These are phyloP conservation scores for Odontocerum albicorne DNA, from an alignment of 2,888 invertebrate genomes.

Conservation along the genomic window DNA sequence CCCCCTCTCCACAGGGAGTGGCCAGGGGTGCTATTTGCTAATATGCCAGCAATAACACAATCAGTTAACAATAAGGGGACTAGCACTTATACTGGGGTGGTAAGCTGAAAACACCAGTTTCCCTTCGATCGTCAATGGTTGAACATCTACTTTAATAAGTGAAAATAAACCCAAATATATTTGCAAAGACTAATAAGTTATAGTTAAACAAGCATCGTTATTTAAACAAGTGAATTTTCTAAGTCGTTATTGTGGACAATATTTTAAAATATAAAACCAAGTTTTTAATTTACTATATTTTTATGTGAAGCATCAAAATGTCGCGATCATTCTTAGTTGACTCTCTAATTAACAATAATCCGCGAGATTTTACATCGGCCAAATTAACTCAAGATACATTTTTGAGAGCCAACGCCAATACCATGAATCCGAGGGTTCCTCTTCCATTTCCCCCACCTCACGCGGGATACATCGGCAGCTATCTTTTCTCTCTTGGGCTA, in stretches of 20 bases:
- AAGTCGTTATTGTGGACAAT: too few species aligned
- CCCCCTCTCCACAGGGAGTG: not conserved
- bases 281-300: too few species aligned
- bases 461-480: conserved; percentile 64
- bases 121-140: conserved; percentile 6
- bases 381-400: conserved; percentile 49
- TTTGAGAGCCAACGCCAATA: conserved; percentile 48
- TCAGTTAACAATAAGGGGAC: conserved; percentile 8
- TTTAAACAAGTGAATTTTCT: too few species aligned
- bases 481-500: conserved; percentile 64
- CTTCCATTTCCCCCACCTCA: conserved; percentile 65
- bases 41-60: conserved; percentile 18
- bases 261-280: too few species aligned
- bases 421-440: conserved; percentile 43
- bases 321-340: conserved; percentile 83
- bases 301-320: conserved; percentile 57
- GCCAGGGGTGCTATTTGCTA: conserved; percentile 21
- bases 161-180: too few species aligned
- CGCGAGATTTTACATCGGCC: conserved; percentile 53
- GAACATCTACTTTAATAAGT: too few species aligned
- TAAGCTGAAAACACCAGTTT: conserved; percentile 9
- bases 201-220: too few species aligned
- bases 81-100: conserved; percentile 16
- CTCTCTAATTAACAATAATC: conserved; percentile 70
- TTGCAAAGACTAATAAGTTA: too few species aligned